Evolutionary conservation across 2,113 vertebrate species (phyloP).

Genomic region (Psammodynastes pulverulentus): DNA sequence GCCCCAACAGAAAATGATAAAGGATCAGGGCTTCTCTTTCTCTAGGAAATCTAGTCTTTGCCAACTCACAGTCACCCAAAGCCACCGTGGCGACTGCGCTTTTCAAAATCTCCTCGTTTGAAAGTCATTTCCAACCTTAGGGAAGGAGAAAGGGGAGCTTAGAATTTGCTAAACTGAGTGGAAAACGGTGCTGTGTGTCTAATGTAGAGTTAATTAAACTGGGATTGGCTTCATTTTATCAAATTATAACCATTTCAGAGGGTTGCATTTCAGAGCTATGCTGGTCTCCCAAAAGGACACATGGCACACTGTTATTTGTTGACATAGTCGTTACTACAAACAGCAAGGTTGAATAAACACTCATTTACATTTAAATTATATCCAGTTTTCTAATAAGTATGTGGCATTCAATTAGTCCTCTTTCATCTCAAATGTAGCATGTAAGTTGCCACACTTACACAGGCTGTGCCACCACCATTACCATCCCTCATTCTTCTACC

Average conservation of each 20-base stretch:
- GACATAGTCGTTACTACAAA: neutral
- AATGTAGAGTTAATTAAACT: neutral
- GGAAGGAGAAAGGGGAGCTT: neutral
- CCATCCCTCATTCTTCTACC: neutral
- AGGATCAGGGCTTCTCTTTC: constrained; percentile 46
- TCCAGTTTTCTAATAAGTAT: neutral
- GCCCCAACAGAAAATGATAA: constrained; percentile 45
- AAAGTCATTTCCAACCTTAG: neutral
- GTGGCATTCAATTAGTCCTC: neutral
- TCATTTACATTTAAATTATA: constrained; percentile 13
- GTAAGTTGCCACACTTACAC: neutral
- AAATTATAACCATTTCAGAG: neutral
- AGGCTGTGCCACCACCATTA: neutral
- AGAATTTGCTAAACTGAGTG: neutral
- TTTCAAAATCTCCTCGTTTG: neutral
- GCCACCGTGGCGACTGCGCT: neutral
- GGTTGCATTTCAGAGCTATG: neutral
- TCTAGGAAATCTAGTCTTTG: constrained; percentile 46
- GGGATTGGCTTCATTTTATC: neutral
- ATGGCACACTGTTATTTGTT: neutral
- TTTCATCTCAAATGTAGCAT: neutral
- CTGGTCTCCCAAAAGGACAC: neutral
- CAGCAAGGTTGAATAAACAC: neutral
- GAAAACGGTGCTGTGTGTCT: neutral
- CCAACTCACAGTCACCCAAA: constrained; percentile 41